Base-by-base conservation (phyloP, 2,888 invertebrate species). In the Mesopsocus fuscifrons region DNA sequence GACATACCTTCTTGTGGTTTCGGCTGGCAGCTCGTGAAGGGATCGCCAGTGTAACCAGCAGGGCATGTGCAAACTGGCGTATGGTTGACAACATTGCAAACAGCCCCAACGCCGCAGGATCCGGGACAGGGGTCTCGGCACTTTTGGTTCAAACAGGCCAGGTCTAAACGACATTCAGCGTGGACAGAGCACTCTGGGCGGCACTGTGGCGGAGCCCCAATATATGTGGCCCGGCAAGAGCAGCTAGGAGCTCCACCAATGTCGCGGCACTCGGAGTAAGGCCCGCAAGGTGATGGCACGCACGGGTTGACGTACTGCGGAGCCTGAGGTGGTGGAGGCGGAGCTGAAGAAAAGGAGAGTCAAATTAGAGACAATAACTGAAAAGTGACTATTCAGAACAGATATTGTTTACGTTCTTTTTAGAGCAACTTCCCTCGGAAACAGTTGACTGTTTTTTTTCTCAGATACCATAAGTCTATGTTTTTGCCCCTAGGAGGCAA, bases 191-290 rank as follows among this genome's bases (percentile, higher is more conserved):
- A 83, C 61, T 81, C 80, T 47, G 77, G 73, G 56, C 72, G 66
- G 54, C 79, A 80, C 53, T 74, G 76, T 18, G 80, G 75, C 33
- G 81, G 77, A 45, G 67, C 63, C 41, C 80, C 80, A 33, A 72
- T 67, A 53, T 72, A 80, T 46, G 68, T 69, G 4, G 69, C 64
- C 46, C 71, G 59, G 52, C 80, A 81, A 34, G 68, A 68, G 53
- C 81, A 81, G 13, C 72, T 67, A 13, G 43, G 32, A 15, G 30
- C 22, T 31, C 21, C 43, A 5, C 43, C 43, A 3, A 34, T 34
- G 9, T 20, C 11, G 55, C 61, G 67, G 53, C 79, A 79, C 55
- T 69, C 59, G 2, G 77, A 68, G 53, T 77, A 74, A n/a, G 69
- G 64, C 22, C 78, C 78, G 52, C 79, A 79, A 5, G 76, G 76